phyloP scores from a whole-genome alignment of 2,113 vertebrate genomes.

The Hucho hucho region DNA sequence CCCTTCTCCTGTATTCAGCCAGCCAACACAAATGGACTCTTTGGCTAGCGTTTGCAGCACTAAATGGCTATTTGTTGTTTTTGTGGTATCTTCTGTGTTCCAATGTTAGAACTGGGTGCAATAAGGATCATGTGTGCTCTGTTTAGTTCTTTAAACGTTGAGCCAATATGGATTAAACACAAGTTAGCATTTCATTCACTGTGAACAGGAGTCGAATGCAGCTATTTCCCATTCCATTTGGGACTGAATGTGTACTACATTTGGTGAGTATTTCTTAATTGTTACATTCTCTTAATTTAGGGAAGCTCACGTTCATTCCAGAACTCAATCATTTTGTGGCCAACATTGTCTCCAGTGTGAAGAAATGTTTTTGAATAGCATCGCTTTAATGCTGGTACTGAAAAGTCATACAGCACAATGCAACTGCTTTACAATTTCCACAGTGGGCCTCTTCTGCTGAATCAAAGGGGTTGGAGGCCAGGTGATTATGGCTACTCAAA shows the following conservation, averaged over 20 bases:
- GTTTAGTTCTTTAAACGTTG: not conserved
- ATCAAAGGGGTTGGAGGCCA: too few species aligned
- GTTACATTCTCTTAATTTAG: constrained; percentile 9
- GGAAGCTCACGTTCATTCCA: not conserved
- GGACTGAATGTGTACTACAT: not conserved
- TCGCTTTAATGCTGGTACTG: not conserved
- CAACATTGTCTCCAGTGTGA: constrained; percentile 1
- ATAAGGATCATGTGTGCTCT: not conserved
- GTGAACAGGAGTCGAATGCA: not conserved
- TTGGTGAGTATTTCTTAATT: constrained; percentile 5
- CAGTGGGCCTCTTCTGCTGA: too few species aligned
- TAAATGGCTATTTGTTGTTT: constrained; percentile 33
- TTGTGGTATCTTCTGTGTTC: constrained; percentile 3
- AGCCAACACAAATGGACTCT: constrained; percentile 32
- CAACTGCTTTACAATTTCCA: not conserved
- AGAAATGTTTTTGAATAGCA: constrained; percentile 5
- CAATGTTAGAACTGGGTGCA: not conserved
- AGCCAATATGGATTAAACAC: not conserved
- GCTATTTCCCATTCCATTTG: not conserved
- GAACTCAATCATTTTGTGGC: too few species aligned
- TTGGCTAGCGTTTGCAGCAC: constrained; percentile 16
- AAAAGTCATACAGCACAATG: not conserved
- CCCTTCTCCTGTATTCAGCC: constrained; percentile 7
- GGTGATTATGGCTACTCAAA: too few species aligned
- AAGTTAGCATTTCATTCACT: constrained; percentile 1